Conservation (phyloP, 2,888 invertebrate species). For the Drosophila subquinaria region DNA sequence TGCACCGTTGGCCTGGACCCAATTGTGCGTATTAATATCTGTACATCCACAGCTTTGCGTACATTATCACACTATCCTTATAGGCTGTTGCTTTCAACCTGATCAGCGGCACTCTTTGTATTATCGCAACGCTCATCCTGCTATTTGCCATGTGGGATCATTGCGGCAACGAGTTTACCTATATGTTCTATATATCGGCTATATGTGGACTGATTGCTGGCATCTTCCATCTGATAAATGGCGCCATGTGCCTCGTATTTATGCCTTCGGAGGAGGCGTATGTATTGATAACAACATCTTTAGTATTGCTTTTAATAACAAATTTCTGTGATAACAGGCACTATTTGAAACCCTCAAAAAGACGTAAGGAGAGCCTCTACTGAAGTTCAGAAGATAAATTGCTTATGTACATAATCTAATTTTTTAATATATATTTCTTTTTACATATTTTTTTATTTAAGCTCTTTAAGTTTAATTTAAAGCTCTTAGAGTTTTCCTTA, state of each 20-base stretch:
- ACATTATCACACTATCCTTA: slow-evolving; percentile 1
- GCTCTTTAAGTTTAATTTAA: neutral
- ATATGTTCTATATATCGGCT: slow-evolving; percentile 37
- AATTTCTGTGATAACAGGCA: slow-evolving; percentile 17
- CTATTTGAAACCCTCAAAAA: slow-evolving; percentile 38
- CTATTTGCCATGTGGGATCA: slow-evolving; percentile 50
- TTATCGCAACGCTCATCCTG: slow-evolving; percentile 29
- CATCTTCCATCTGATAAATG: slow-evolving; percentile 58
- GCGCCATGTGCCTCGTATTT: slow-evolving; percentile 47
- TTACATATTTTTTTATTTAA: neutral
- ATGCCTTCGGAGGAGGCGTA: slow-evolving; percentile 67
- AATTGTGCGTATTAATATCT: slow-evolving; percentile 55
- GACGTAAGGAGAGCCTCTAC: slow-evolving; percentile 5
- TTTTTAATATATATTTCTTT: neutral
- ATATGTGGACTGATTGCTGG: slow-evolving; percentile 56
- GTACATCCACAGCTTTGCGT: no score
- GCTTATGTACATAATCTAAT: neutral
- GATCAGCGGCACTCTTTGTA: slow-evolving; percentile 42
- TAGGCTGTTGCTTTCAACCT: slow-evolving; percentile 65
- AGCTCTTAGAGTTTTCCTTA: neutral
- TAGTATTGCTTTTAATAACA: neutral
- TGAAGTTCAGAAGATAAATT: neutral
- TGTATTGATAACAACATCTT: slow-evolving; percentile 27
- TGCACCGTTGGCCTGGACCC: slow-evolving; percentile 68
- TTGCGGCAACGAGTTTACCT: slow-evolving; percentile 50